phyloP scores from a whole-genome alignment of 37 sponge, comb jelly and placozoan species.

The Chondrilla cf. caribensis region DNA sequence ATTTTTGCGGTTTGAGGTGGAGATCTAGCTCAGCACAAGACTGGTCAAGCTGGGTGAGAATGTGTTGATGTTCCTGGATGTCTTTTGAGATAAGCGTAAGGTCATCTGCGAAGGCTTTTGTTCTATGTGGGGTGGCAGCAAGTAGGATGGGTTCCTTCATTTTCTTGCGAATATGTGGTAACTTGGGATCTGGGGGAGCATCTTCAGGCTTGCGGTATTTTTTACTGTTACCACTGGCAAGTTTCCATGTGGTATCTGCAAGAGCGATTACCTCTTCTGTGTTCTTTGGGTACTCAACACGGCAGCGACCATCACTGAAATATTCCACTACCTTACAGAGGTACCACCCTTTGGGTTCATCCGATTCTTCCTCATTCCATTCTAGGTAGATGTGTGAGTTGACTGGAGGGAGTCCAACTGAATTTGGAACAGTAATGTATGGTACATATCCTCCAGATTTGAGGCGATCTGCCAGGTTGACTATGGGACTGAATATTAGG shows the following conservation, averaged over 20 bases:
- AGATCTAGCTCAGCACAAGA: neutral
- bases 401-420: neutral
- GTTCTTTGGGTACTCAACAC: no score
- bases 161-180: no score
- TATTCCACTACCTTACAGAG: no score
- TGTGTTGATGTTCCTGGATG: neutral
- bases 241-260: no score
- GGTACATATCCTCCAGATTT: no score
- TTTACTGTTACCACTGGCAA: no score
- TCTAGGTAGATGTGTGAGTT: neutral
- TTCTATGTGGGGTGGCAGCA: neutral
- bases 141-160: neutral
- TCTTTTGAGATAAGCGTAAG: neutral
- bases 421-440: no score
- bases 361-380: conserved; percentile 1
- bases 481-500: neutral
- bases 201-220: no score
- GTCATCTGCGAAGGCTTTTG: neutral
- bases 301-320: no score
- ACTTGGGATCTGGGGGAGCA: no score
- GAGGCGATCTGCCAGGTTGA: no score
- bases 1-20: conserved; percentile 1
- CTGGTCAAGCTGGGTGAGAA: neutral
- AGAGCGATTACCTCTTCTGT: no score
- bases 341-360: neutral